Percentiles rank a stretch among this genome's conserved stretches.
These are phyloP conservation scores for Ahaetulla prasina DNA, from an alignment of 2,113 vertebrate genomes.

Conservation along the genomic window DNA sequence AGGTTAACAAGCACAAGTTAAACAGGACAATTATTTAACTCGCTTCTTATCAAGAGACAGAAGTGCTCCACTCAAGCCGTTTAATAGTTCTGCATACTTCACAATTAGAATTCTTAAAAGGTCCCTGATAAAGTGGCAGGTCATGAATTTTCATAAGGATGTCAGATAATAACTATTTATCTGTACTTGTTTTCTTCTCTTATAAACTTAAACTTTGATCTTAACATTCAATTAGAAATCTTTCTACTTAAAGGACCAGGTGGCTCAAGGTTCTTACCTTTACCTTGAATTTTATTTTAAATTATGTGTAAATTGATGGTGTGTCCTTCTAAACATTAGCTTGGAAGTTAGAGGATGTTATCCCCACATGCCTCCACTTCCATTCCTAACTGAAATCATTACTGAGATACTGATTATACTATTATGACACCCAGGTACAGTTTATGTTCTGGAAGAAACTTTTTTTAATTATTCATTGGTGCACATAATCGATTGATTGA, in stretches of 20 bases:
- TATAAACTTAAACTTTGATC: constrained; percentile 84
- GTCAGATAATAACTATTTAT: constrained; percentile 80
- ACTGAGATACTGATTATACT: constrained; percentile 35
- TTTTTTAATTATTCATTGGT: neutral
- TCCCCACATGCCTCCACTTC: constrained; percentile 19
- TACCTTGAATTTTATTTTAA: constrained; percentile 56
- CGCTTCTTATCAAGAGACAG: constrained; percentile 79
- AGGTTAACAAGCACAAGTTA: constrained; percentile 88
- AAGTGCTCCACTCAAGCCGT: constrained; percentile 60
- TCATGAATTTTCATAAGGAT: constrained; percentile 80
- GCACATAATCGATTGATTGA: constrained; percentile 1
- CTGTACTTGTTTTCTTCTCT: constrained; percentile 81
- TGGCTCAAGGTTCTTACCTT: constrained; percentile 57
- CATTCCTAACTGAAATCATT: neutral
- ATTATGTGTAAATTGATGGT: constrained; percentile 55
- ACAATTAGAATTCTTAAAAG: constrained; percentile 78
- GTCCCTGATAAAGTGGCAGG: constrained; percentile 70
- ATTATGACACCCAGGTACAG: constrained; percentile 35
- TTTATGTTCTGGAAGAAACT: constrained; percentile 25
- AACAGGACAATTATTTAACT: constrained; percentile 87
- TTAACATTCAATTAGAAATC: constrained; percentile 78
- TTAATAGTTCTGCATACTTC: constrained; percentile 75
- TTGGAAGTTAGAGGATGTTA: constrained; percentile 34
- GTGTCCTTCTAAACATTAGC: constrained; percentile 46
- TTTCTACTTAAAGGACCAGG: constrained; percentile 67